Percentiles rank a stretch among this genome's conserved stretches.
Conservation (phyloP, 2,888 invertebrate species). For the Diloba caeruleocephala region DNA sequence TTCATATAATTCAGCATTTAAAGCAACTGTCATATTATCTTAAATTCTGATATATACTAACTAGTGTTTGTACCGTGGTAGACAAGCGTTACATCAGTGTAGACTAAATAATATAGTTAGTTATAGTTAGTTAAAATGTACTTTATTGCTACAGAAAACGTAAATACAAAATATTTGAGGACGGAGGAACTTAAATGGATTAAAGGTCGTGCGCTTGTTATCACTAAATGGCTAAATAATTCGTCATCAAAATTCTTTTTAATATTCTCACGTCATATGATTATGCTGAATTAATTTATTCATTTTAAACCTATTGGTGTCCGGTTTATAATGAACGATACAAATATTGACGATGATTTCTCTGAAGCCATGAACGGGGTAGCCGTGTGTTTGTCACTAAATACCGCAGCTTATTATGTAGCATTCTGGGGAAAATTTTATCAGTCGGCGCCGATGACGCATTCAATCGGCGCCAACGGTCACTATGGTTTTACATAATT, state of each 20-base stretch:
- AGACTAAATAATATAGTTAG: too few species aligned
- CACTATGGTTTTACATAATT: conserved; percentile 50
- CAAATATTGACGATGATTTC: conserved; percentile 65
- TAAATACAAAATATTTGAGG: conserved; percentile 1
- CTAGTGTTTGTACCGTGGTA: too few species aligned
- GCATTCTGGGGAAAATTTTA: conserved; percentile 68
- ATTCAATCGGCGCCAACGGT: conserved; percentile 47
- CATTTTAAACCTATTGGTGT: conserved; percentile 64
- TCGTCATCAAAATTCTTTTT: conserved; percentile 49
- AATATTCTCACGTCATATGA: conserved; percentile 55
- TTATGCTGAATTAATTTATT: conserved; percentile 60
- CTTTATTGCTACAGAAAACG: not conserved
- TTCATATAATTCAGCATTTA: too few species aligned
- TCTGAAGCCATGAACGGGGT: conserved; percentile 52
- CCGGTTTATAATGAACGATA: conserved; percentile 50
- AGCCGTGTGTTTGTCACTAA: conserved; percentile 66
- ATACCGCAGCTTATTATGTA: conserved; percentile 55
- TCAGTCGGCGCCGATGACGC: conserved; percentile 56
- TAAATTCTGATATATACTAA: too few species aligned
- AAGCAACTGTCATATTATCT: too few species aligned
- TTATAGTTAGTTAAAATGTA: too few species aligned
- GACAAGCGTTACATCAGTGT: too few species aligned
- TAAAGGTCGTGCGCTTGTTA: conserved; percentile 24
- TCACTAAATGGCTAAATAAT: conserved; percentile 12
- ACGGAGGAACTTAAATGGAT: conserved; percentile 18